Evolutionary conservation across 2,797 vertebrate species (phyloP).

Genomic region (Sebastes kiyomatsui): DNA sequence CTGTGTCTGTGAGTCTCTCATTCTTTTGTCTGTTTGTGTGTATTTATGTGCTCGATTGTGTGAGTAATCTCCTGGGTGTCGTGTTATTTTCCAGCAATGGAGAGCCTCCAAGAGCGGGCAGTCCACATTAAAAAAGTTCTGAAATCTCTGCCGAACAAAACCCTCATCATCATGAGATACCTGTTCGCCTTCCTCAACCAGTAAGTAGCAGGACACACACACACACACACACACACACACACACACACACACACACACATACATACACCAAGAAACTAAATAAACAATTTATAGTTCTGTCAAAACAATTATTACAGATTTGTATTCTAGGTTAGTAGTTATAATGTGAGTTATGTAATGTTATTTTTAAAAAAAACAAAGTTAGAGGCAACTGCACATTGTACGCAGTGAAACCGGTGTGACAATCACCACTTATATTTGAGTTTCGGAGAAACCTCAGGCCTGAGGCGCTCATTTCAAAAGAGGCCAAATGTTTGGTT

Average conservation of each 20-base stretch:
- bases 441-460: neutral
- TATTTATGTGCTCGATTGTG: constrained; percentile 19
- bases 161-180: constrained; percentile 97
- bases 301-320: neutral
- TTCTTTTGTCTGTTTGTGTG: constrained; percentile 10
- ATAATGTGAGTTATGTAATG: neutral
- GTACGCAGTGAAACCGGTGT: neutral
- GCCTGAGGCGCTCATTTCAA: neutral
- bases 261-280: neutral
- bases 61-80: constrained; percentile 32
- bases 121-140: constrained; percentile 93
- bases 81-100: constrained; percentile 87
- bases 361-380: neutral
- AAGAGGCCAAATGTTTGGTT: neutral
- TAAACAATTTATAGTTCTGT: no score
- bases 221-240: neutral
- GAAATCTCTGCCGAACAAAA: constrained; percentile 88
- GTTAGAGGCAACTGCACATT: neutral
- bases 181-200: constrained; percentile 97
- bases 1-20: constrained; percentile 92
- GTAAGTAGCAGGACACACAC: constrained; percentile 83
- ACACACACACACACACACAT: neutral
- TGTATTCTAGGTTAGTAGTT: neutral
- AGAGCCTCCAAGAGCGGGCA: constrained; percentile 93
- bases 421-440: neutral